phyloP scores from a whole-genome alignment of 2,888 invertebrate genomes.

The Tiliacea citrago region DNA sequence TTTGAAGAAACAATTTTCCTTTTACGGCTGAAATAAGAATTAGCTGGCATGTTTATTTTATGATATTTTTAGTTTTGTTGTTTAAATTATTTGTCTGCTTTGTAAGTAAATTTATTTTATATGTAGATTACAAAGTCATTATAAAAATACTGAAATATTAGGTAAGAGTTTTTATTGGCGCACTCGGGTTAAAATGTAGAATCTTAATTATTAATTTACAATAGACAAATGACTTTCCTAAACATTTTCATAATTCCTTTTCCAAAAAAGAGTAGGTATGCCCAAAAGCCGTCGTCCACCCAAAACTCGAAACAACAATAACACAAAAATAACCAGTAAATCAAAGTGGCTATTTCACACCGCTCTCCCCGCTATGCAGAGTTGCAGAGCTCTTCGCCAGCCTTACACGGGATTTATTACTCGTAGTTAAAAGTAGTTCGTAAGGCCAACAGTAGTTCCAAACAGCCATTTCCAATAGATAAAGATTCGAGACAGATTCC shows the following conservation, averaged over 20 bases:
- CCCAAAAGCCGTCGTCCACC: constrained; percentile 8
- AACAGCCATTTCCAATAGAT: constrained; percentile 90
- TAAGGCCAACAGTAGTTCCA: constrained; percentile 87
- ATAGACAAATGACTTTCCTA: not conserved
- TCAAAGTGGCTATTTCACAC: constrained; percentile 66
- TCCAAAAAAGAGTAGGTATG: not conserved
- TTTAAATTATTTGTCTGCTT: constrained; percentile 11
- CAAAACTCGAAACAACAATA: constrained; percentile 41
- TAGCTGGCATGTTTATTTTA: constrained; percentile 63
- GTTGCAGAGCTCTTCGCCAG: constrained; percentile 80
- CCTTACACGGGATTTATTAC: constrained; percentile 88
- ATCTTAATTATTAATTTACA: not conserved
- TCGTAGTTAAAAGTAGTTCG: constrained; percentile 89
- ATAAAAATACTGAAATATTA: not conserved
- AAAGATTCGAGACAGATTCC: constrained; percentile 88
- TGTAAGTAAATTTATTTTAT: constrained; percentile 21
- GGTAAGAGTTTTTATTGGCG: not conserved
- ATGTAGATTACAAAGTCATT: not conserved
- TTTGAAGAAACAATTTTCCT: constrained; percentile 71
- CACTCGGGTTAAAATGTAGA: no score
- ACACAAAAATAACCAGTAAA: constrained; percentile 48
- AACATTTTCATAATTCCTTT: accelerated
- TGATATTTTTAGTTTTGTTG: constrained; percentile 42
- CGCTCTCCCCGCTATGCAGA: constrained; percentile 81
- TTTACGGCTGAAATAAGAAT: constrained; percentile 72